Evolutionary conservation across 2,113 vertebrate genomes (phyloP).

Genomic region (Eudorcas thomsonii): DNA sequence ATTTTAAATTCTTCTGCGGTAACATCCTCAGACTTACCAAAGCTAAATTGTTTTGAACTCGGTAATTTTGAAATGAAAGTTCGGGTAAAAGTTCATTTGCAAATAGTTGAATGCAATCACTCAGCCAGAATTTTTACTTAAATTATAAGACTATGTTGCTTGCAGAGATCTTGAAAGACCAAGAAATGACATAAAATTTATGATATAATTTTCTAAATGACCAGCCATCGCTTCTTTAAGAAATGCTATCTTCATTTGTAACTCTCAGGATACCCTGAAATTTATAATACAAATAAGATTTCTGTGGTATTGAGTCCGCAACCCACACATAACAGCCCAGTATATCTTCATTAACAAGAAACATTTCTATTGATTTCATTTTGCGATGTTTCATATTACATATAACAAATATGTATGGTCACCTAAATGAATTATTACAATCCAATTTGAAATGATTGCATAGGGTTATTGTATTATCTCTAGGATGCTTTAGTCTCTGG

Average conservation of each 20-base stretch:
- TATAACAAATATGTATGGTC: slow-evolving; percentile 92
- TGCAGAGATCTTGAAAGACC: slow-evolving; percentile 68
- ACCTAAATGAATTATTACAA: slow-evolving; percentile 92
- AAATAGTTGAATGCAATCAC: slow-evolving; percentile 34
- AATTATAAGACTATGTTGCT: slow-evolving; percentile 5
- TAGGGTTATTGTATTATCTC: slow-evolving; percentile 89
- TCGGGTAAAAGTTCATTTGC: slow-evolving; percentile 57
- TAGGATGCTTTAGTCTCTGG: slow-evolving; percentile 90
- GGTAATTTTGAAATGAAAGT: slow-evolving; percentile 30
- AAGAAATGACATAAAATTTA: slow-evolving; percentile 77
- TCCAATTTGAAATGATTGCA: slow-evolving; percentile 91
- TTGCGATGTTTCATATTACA: slow-evolving; percentile 92
- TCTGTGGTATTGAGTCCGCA: slow-evolving; percentile 85
- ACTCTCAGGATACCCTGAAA: slow-evolving; percentile 78
- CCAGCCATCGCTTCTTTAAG: slow-evolving; percentile 77
- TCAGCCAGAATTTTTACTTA: slow-evolving; percentile 39
- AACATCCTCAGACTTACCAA: background rate
- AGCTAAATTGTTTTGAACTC: slow-evolving; percentile 23
- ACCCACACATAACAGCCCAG: slow-evolving; percentile 86
- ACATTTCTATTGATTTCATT: slow-evolving; percentile 95
- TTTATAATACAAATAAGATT: slow-evolving; percentile 87
- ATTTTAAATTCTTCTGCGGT: background rate
- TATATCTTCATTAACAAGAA: slow-evolving; percentile 97
- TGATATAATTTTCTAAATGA: slow-evolving; percentile 82
- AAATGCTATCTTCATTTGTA: slow-evolving; percentile 81